Conservation (phyloP, 2,113 vertebrate genomes). For the Syngnathus typhle region DNA sequence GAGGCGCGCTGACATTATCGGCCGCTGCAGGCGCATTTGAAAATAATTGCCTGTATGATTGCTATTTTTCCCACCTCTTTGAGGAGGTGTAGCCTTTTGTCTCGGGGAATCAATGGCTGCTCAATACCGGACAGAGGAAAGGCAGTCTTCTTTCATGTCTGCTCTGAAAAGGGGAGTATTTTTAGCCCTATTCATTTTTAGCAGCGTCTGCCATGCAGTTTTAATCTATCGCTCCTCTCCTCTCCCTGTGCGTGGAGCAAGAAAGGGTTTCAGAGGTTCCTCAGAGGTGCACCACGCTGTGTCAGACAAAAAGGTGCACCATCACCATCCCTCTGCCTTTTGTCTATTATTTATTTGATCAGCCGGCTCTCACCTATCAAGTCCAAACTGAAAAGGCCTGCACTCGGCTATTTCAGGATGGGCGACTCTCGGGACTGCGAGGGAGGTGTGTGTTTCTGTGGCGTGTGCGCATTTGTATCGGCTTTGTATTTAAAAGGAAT, state of each 20-base stretch:
- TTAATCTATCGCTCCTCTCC: conserved; percentile 64
- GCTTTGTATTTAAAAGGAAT: conserved; percentile 33
- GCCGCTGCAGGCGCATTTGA: conserved; percentile 72
- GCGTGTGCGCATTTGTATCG: conserved; percentile 20
- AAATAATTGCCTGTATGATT: conserved; percentile 76
- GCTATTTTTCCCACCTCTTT: conserved; percentile 72
- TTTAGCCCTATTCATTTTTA: conserved; percentile 69
- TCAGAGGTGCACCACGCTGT: conserved; percentile 51
- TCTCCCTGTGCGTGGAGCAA: conserved; percentile 43
- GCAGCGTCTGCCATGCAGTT: conserved; percentile 65
- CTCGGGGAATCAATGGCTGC: conserved; percentile 68
- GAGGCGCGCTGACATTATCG: conserved; percentile 71
- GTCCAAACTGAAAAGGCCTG: conserved; percentile 64
- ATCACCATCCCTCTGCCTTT: conserved; percentile 60
- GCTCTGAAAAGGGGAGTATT: conserved; percentile 68
- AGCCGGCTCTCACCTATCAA: conserved; percentile 55
- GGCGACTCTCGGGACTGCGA: conserved; percentile 42
- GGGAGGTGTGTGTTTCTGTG: conserved; percentile 23
- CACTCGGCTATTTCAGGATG: conserved; percentile 63
- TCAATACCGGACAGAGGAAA: conserved; percentile 71
- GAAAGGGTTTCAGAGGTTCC: conserved; percentile 59
- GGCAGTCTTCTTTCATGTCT: conserved; percentile 72
- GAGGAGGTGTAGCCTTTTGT: conserved; percentile 73
- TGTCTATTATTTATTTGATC: conserved; percentile 70
- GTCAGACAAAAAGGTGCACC: conserved; percentile 60